A percentile compares a stretch with the other conserved stretches of the same genome.
Evolutionary conservation across 2,113 vertebrate genomes (phyloP).

Genomic region (Aegithalos caudatus): DNA sequence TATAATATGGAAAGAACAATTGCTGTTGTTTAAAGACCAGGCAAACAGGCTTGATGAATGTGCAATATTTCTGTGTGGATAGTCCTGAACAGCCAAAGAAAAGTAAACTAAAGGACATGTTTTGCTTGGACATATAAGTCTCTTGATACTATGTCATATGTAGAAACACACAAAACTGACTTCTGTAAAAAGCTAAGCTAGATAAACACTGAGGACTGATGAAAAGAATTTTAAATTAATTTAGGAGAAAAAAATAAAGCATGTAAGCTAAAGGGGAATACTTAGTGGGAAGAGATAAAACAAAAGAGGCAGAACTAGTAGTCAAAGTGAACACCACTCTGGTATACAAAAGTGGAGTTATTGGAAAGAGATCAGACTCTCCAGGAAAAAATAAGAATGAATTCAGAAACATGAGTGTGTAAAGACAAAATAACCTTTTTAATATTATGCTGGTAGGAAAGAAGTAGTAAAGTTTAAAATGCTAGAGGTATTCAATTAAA

Average conservation of each 20-base stretch:
- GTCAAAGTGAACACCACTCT: neutral
- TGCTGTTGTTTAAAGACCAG: conserved; percentile 4
- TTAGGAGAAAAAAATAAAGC: neutral
- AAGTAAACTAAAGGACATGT: conserved; percentile 7
- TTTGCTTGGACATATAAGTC: conserved; percentile 13
- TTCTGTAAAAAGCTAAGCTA: neutral
- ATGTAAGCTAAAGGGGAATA: neutral
- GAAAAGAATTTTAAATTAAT: conserved; percentile 20
- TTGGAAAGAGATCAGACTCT: neutral
- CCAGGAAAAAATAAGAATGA: neutral
- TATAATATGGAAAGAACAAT: neutral
- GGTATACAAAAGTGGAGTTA: neutral
- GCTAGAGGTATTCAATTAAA: neutral
- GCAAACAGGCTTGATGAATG: neutral
- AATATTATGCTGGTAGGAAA: neutral
- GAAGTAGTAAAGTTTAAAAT: neutral
- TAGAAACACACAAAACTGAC: neutral
- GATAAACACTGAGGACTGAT: neutral
- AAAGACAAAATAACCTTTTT: neutral
- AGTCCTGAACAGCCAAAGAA: conserved; percentile 12
- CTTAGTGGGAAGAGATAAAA: neutral
- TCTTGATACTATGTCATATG: neutral
- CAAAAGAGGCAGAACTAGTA: neutral
- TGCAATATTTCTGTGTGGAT: conserved; percentile 24
- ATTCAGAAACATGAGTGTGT: neutral